A percentile compares a stretch with the other conserved stretches of the same genome.
Conservation (phyloP, 2,888 invertebrate genomes). For the Acleris sparsana region DNA sequence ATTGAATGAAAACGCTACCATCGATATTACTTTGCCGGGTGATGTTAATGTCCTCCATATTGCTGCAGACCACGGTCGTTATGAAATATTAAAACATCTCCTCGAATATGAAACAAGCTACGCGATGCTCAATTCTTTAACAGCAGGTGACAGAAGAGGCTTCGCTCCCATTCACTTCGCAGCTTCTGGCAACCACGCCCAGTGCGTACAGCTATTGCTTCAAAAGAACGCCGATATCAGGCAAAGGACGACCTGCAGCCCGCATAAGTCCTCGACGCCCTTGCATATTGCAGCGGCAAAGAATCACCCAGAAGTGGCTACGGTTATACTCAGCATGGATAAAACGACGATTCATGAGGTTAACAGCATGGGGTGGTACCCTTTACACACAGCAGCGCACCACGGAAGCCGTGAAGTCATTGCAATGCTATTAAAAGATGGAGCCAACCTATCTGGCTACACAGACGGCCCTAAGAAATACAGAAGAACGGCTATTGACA, state of each 20-base stretch:
- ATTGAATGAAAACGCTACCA: slow-evolving; percentile 72
- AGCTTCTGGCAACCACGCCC: slow-evolving; percentile 74
- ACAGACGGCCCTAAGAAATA: slow-evolving; percentile 69
- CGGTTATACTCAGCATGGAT: slow-evolving; percentile 65
- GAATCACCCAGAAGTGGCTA: slow-evolving; percentile 67
- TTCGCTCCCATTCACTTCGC: slow-evolving; percentile 82
- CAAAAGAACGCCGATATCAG: slow-evolving; percentile 73
- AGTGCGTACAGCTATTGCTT: slow-evolving; percentile 74
- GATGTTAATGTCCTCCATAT: slow-evolving; percentile 84
- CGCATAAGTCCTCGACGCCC: slow-evolving; percentile 71
- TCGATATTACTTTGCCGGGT: slow-evolving; percentile 69
- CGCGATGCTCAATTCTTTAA: slow-evolving; percentile 59
- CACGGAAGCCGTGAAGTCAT: slow-evolving; percentile 85
- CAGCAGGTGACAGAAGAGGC: slow-evolving; percentile 68
- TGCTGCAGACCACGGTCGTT: slow-evolving; percentile 82
- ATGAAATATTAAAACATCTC: slow-evolving; percentile 79
- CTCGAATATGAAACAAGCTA: slow-evolving; percentile 69
- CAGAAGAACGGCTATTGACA: slow-evolving; percentile 76
- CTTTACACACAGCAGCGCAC: slow-evolving; percentile 78
- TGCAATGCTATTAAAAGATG: slow-evolving; percentile 65
- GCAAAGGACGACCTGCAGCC: slow-evolving; percentile 68
- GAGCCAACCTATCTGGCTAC: slow-evolving; percentile 72
- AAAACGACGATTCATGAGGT: slow-evolving; percentile 72
- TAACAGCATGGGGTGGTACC: slow-evolving; percentile 65
- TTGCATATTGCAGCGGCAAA: slow-evolving; percentile 74